Evolutionary conservation across 2,113 vertebrate genomes (phyloP).

Genomic region (Poeciliopsis retropinna): DNA sequence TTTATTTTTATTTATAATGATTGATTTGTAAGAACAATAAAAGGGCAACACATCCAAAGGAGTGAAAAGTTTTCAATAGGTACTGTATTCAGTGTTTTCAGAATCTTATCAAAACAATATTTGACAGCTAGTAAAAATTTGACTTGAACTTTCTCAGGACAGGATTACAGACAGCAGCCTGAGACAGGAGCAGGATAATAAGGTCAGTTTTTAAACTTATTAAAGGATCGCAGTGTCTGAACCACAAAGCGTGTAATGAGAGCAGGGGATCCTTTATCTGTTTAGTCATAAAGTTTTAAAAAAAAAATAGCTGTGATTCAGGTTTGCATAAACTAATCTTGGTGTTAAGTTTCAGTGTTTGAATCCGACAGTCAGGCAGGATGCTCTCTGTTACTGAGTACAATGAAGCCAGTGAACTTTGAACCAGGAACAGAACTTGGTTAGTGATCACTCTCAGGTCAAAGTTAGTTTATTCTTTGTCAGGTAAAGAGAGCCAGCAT

Average conservation of each 20-base stretch:
- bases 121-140: neutral
- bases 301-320: neutral
- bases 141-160: neutral
- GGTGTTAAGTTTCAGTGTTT: too few species aligned
- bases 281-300: neutral
- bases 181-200: neutral
- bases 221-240: neutral
- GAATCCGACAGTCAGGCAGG: too few species aligned
- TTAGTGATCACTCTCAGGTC: neutral
- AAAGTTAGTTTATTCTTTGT: neutral
- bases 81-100: neutral
- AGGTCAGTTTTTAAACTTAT: neutral
- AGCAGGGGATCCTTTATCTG: neutral
- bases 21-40: too few species aligned
- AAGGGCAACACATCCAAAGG: too few species aligned
- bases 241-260: neutral
- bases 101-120: neutral
- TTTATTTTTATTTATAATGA: neutral
- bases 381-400: too few species aligned
- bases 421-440: neutral
- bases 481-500: conserved; percentile 45
- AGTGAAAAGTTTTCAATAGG: too few species aligned
- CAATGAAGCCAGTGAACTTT: neutral
- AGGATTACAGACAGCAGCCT: neutral
- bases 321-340: neutral